A percentile compares a stretch with the other conserved stretches of the same genome.
phyloP scores from a whole-genome alignment of 1,140 invertebrate species.

The Calephelis nemesis region DNA sequence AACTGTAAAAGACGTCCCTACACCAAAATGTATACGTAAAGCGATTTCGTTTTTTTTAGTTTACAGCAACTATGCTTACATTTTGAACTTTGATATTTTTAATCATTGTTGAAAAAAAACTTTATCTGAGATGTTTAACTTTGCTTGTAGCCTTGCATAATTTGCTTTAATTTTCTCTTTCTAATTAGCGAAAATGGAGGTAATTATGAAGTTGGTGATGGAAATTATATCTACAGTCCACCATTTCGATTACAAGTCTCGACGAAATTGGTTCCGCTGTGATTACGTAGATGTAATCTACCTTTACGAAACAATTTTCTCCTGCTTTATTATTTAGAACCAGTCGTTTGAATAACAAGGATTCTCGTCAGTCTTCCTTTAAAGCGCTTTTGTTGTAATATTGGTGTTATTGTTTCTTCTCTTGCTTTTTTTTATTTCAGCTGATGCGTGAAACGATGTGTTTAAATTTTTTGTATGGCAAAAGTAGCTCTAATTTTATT shows the following conservation, averaged over 20 bases:
- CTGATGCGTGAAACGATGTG: too few relatives aligned
- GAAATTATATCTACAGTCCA: slow-evolving; percentile 10
- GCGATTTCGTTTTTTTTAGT: too few relatives aligned
- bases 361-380: not conserved
- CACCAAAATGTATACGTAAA: too few relatives aligned
- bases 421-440: too few relatives aligned
- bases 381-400: slow-evolving; percentile 7
- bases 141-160: slow-evolving; percentile 23
- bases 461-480: too few relatives aligned
- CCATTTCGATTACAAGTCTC: slow-evolving; percentile 13
- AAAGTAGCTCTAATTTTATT: too few relatives aligned
- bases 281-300: slow-evolving; percentile 15
- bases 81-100: too few relatives aligned
- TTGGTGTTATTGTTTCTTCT: not conserved
- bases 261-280: slow-evolving; percentile 15
- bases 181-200: slow-evolving; percentile 28
- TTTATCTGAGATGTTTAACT: slow-evolving; percentile 21
- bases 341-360: slow-evolving; percentile 11
- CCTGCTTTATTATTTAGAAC: slow-evolving; percentile 16
- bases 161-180: slow-evolving; percentile 29
- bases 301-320: slow-evolving; percentile 17
- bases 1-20: too few relatives aligned
- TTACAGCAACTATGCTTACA: too few relatives aligned
- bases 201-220: slow-evolving; percentile 22
- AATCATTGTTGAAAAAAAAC: too few relatives aligned